Evolutionary conservation across 2,113 vertebrate genomes (phyloP).

Genomic region (Galeopterus variegatus): DNA sequence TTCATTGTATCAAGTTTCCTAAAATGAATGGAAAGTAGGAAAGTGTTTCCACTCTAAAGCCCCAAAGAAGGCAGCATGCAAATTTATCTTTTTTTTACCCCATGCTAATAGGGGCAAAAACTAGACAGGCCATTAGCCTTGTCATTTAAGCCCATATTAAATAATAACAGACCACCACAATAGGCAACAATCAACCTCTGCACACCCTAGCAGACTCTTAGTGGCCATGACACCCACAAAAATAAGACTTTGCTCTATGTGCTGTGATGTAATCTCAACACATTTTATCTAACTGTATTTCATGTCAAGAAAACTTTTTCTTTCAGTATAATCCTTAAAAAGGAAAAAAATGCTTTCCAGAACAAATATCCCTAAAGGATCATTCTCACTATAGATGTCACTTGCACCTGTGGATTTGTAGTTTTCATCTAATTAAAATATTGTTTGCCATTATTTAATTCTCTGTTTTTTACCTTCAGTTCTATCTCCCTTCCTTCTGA

Average conservation of each 20-base stretch:
- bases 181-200: not conserved
- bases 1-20: not conserved
- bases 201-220: not conserved
- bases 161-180: not conserved
- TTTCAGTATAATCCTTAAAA: not conserved
- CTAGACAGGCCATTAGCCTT: not conserved
- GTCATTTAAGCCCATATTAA: not conserved
- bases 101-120: not conserved
- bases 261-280: not conserved
- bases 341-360: not conserved
- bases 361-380: not conserved
- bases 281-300: not conserved
- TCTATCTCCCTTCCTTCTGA: not conserved
- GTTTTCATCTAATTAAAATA: slow-evolving; percentile 21
- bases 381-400: not conserved
- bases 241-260: not conserved
- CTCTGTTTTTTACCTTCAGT: not conserved
- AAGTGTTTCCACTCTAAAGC: not conserved
- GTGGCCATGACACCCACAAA: not conserved
- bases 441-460: not conserved
- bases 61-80: not conserved
- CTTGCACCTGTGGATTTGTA: not conserved
- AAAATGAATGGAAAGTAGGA: not conserved
- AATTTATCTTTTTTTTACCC: not conserved
- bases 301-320: not conserved